Base-by-base conservation (phyloP, 2,888 invertebrate species). In the Autographa pulchrina region DNA sequence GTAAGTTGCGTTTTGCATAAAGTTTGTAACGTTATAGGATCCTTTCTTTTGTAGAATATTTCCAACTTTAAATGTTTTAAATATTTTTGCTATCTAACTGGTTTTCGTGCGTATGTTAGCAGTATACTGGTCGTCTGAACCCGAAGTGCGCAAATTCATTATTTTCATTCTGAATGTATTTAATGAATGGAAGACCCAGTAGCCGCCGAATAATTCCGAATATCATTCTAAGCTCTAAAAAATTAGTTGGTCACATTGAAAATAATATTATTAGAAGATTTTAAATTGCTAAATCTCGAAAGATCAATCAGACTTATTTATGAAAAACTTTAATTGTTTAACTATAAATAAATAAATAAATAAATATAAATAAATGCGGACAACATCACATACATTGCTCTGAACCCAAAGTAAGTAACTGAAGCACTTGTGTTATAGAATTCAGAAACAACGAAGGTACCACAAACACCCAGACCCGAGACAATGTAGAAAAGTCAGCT, bases 1-100 rank as follows among this genome's bases (percentile, higher is more conserved):
- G 65, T 65, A 67, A 77, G 75, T 80, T 74, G 75, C 16, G 64
- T 84, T 83, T 80, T 88, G 81, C 87, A 86, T 87, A 82, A 84
- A 88, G 70, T 87, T 87, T 74, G 75, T 62, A 67, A 83, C 69
- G 62, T 84, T 84, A 77, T 66, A 76, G 70, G 71, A 85, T 77
- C 75, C 65, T 67, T 71, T 66, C 56, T 78, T 85, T 82, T 81
- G 78, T 84, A 35, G 70, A 82, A 77, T 69, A 79, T 78, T 77
- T 81, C 73, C 65, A 70, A 72, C 68, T 67, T 70, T 74, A 60
- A 66, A 71, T 72, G 67, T 68, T 65, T 43, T 64, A 74, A 68
- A 77, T 84, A 73, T 73, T 66, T 70, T 54, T 70, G 31, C 9
- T 3, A 25, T 61, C 52, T 68, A 70, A 75, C 65, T 80, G 61